A percentile compares a stretch with the other conserved stretches of the same genome.
phyloP scores from a whole-genome alignment of 1,140 invertebrate species.

The Oscheius sp. region DNA sequence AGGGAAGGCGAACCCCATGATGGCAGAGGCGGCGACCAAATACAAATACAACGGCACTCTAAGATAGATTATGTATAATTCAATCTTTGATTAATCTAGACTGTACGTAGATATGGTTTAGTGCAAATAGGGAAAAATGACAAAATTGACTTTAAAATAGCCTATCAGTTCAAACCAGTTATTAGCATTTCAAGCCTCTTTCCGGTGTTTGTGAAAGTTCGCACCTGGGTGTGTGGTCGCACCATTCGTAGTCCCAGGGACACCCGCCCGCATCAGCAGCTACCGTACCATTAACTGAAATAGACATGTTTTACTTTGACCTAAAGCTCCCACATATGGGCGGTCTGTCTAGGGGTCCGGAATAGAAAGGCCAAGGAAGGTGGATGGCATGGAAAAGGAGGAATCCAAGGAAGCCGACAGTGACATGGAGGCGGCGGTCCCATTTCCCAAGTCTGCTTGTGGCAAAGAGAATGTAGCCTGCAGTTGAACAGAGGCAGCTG shows the following conservation, averaged over 20 bases:
- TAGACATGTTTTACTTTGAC: no score
- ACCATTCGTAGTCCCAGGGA: constrained; percentile 23
- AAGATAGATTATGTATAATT: not conserved
- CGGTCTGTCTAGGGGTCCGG: constrained; percentile 10
- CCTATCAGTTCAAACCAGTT: no score
- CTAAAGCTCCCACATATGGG: no score
- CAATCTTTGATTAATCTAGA: no score
- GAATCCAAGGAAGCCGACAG: not conserved
- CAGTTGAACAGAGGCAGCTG: constrained; percentile 11
- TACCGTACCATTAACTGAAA: not conserved
- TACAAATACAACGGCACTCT: constrained; percentile 16
- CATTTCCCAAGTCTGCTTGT: constrained; percentile 7
- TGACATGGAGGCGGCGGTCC: not conserved
- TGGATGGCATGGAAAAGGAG: not conserved
- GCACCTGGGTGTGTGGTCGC: constrained; percentile 9
- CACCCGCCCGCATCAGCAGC: not conserved
- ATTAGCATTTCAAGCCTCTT: no score
- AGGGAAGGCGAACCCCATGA: constrained; percentile 18
- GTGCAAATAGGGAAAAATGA: no score
- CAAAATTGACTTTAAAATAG: no score
- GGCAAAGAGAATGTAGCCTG: constrained; percentile 25
- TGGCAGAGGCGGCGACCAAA: not conserved
- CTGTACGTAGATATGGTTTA: no score
- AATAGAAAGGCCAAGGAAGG: constrained; percentile 18
- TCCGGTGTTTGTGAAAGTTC: no score